phyloP scores from a whole-genome alignment of 2,888 invertebrate genomes.

The Agrochola circellaris region DNA sequence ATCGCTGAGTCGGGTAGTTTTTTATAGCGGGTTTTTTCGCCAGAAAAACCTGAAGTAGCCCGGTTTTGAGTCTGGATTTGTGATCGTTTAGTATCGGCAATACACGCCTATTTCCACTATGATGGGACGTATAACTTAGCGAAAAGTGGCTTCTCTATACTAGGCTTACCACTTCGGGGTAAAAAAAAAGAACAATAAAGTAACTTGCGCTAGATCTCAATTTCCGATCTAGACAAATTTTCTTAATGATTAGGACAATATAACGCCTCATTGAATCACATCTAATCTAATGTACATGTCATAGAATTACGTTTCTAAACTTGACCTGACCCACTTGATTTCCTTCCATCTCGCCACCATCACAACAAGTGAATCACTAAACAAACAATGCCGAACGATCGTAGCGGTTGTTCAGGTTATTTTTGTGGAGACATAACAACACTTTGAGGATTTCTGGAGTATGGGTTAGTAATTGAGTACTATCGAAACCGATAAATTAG shows the following conservation, averaged over 20 bases:
- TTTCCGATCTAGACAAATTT: not conserved
- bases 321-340: conserved; percentile 26
- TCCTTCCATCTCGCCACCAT: not conserved
- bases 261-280: conserved; percentile 6
- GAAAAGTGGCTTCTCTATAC: not conserved
- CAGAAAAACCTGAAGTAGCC: too few species aligned
- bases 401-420: conserved; percentile 12
- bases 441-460: conserved; percentile 9
- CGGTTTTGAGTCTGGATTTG: not conserved
- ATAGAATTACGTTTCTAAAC: conserved; percentile 15
- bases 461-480: not conserved
- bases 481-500: not conserved
- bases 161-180: not conserved
- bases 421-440: conserved; percentile 16
- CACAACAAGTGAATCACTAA: conserved; percentile 27
- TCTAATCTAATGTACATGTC: conserved; percentile 16
- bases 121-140: not conserved
- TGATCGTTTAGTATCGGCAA: not conserved
- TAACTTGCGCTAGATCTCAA: not conserved
- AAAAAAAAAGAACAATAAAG: not conserved
- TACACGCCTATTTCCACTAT: not conserved
- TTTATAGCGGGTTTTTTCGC: not conserved
- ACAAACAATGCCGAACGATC: conserved; percentile 6
- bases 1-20: not conserved
- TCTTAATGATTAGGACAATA: not conserved